Conservation (phyloP, 2,888 invertebrate genomes). For the Masnerella sp. region DNA sequence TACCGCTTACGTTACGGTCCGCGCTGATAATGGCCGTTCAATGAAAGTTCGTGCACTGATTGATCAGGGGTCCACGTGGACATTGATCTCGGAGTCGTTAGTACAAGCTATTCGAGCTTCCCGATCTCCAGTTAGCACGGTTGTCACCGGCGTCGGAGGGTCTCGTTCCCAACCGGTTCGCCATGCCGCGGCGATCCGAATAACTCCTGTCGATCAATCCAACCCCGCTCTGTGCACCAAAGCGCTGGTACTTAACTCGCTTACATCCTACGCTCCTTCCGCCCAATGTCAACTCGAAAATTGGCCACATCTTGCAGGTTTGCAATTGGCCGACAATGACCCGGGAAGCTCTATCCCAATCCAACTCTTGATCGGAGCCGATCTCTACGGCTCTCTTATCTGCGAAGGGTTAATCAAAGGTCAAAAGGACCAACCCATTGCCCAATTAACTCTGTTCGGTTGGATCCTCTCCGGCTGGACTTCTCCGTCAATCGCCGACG, state of each 20-base stretch:
- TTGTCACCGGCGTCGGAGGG: neutral
- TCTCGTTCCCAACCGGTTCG: neutral
- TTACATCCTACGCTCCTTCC: conserved; percentile 1
- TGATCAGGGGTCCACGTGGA: conserved; percentile 10
- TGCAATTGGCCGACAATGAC: conserved; percentile 10
- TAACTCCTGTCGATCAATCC: neutral
- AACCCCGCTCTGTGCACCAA: neutral
- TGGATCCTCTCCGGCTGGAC: too few relatives aligned
- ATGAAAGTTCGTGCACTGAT: conserved; percentile 6
- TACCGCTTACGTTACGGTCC: neutral
- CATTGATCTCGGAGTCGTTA: conserved; percentile 4
- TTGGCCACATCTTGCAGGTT: conserved; percentile 14
- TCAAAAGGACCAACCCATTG: conserved; percentile 9
- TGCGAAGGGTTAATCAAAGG: conserved; percentile 9
- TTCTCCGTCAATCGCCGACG: too few relatives aligned
- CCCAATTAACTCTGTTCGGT: neutral
- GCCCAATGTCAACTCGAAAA: neutral
- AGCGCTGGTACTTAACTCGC: neutral
- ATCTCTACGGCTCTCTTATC: conserved; percentile 14
- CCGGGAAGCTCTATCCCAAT: neutral
- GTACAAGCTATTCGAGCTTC: neutral
- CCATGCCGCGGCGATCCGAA: neutral
- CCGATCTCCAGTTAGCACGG: neutral
- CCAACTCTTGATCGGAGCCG: conserved; percentile 22
- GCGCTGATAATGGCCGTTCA: conserved; percentile 1